Conservation (phyloP, 2,888 invertebrate genomes). For the Agrotis puta region DNA sequence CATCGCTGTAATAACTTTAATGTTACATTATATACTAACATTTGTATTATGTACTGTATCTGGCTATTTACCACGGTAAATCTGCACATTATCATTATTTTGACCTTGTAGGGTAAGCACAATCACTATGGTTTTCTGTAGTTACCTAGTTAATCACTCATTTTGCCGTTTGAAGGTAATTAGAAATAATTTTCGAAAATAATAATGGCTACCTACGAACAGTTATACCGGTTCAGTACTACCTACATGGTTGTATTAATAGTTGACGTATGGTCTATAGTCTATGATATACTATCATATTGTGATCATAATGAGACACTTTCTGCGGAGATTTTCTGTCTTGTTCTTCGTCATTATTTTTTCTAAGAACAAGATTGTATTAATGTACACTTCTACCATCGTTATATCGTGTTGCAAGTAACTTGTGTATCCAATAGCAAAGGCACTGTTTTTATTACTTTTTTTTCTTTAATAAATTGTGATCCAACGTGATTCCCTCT, state of each 20-base stretch:
- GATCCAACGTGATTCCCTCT: conserved; percentile 18
- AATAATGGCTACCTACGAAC: conserved; percentile 10
- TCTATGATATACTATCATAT: conserved; percentile 11
- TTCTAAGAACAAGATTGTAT: background rate
- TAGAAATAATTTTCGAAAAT: conserved; percentile 18
- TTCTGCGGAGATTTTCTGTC: background rate
- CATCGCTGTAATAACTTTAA: conserved; percentile 74
- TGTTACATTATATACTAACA: conserved; percentile 70
- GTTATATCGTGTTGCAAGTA: background rate
- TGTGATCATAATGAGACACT: background rate
- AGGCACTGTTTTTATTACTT: conserved; percentile 22
- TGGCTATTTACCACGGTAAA: conserved; percentile 55
- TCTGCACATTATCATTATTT: conserved; percentile 55
- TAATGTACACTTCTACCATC: background rate
- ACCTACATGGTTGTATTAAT: conserved; percentile 12
- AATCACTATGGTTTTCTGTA: conserved; percentile 33
- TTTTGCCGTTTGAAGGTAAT: conserved; percentile 30
- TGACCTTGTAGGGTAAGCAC: conserved; percentile 57
- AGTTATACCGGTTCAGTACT: background rate
- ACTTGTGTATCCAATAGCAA: conserved; percentile 20
- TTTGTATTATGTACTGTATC: conserved; percentile 58
- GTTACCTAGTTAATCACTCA: conserved; percentile 17
- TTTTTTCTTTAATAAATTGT: conserved; percentile 27
- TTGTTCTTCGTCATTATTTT: conserved; percentile 4
- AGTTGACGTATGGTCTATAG: background rate